A percentile compares a stretch with the other conserved stretches of the same genome.
phyloP scores from a whole-genome alignment of 2,797 vertebrate genomes.

The Moxostoma hubbsi region DNA sequence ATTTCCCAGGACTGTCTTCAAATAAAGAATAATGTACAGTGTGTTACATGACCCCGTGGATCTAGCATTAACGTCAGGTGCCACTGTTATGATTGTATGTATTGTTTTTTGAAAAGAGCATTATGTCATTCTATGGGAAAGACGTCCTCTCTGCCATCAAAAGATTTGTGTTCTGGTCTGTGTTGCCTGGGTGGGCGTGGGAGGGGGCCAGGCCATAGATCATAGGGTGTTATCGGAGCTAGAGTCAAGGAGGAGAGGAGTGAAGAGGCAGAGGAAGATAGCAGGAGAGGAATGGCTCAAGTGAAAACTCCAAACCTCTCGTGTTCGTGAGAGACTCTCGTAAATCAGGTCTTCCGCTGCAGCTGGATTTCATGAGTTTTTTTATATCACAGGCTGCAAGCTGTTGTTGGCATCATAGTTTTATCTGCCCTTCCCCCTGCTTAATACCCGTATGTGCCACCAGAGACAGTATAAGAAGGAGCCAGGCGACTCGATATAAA shows the following conservation, averaged over 20 bases:
- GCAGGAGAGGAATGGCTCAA: slow-evolving; percentile 28
- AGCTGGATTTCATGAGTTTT: slow-evolving; percentile 28
- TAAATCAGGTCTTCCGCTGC: slow-evolving; percentile 37
- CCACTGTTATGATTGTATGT: slow-evolving; percentile 14
- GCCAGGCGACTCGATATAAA: too few species aligned
- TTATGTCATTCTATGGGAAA: slow-evolving; percentile 28
- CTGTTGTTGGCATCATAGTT: background rate
- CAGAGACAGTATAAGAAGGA: background rate
- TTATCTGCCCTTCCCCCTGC: background rate
- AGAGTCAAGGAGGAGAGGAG: background rate
- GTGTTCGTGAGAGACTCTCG: slow-evolving; percentile 26
- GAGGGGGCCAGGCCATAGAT: slow-evolving; percentile 34
- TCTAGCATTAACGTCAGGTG: background rate
- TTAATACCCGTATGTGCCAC: background rate
- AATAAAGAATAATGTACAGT: background rate
- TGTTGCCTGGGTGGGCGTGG: slow-evolving; percentile 20
- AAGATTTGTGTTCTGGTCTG: slow-evolving; percentile 20
- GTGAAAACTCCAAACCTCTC: slow-evolving; percentile 25
- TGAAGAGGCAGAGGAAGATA: slow-evolving; percentile 27
- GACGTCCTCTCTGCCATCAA: background rate
- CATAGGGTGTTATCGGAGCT: slow-evolving; percentile 40
- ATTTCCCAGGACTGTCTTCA: slow-evolving; percentile 5
- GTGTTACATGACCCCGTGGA: background rate
- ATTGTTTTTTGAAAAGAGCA: background rate
- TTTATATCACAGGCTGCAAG: slow-evolving; percentile 22